phyloP scores from a whole-genome alignment of 1,140 invertebrate species.

The Phthorimaea operculella region DNA sequence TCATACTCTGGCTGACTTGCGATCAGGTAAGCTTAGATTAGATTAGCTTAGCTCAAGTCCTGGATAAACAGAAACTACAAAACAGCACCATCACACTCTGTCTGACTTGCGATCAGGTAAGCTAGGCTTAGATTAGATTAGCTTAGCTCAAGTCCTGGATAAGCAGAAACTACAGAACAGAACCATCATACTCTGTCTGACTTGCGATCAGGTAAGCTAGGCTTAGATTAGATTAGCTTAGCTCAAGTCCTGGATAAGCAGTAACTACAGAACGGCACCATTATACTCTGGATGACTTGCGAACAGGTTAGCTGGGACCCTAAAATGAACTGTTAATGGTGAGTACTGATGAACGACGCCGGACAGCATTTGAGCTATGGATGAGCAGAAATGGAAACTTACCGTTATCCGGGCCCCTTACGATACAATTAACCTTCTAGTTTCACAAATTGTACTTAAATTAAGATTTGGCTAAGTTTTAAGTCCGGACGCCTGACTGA shows the following conservation, averaged over 20 bases:
- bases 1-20: conserved; percentile 87
- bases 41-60: too few species aligned
- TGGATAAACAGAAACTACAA: conserved; percentile 75
- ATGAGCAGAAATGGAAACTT: too few species aligned
- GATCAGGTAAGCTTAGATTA: conserved; percentile 74
- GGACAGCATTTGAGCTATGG: too few species aligned
- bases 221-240: too few species aligned
- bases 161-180: conserved; percentile 74
- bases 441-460: too few species aligned
- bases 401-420: too few species aligned
- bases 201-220: conserved; percentile 81
- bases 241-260: conserved; percentile 79
- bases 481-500: too few species aligned
- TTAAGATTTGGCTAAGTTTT: too few species aligned
- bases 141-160: conserved; percentile 75
- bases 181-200: conserved; percentile 83
- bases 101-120: conserved; percentile 83
- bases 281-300: conserved; percentile 87
- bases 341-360: too few species aligned
- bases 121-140: conserved; percentile 13
- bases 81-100: conserved; percentile 79
- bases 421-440: too few species aligned
- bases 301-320: conserved; percentile 80
- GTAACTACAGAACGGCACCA: conserved; percentile 67
- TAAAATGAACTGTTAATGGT: too few species aligned